Percentiles rank a stretch among this genome's conserved stretches.
phyloP scores from a whole-genome alignment of 2,113 vertebrate genomes.

The Rhea americana region DNA sequence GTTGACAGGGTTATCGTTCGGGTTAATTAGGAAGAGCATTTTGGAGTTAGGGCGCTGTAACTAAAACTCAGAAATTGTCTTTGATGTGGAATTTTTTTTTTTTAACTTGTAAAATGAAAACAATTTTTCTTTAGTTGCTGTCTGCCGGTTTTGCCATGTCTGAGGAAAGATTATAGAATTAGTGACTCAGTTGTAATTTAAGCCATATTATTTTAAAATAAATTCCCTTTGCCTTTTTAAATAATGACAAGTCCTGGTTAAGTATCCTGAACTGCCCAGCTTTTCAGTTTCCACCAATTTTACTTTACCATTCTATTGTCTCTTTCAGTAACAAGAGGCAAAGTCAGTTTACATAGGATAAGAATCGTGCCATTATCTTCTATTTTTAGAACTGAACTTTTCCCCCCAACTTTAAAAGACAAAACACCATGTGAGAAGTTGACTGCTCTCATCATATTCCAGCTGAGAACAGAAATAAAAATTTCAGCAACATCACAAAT shows the following conservation, averaged over 20 bases:
- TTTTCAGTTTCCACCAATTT: background rate
- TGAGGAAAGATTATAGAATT: background rate
- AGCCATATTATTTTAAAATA: background rate
- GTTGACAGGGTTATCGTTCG: background rate
- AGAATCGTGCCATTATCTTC: background rate
- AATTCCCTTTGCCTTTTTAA: background rate
- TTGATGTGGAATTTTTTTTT: background rate
- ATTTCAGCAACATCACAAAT: slow-evolving; percentile 37
- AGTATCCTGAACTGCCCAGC: background rate
- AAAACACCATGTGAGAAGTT: slow-evolving; percentile 47
- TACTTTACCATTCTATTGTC: background rate
- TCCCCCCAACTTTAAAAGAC: slow-evolving; percentile 35
- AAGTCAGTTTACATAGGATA: slow-evolving; percentile 23
- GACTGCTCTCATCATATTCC: slow-evolving; percentile 42
- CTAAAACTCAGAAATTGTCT: slow-evolving; percentile 16
- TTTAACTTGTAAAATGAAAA: background rate
- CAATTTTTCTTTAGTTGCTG: background rate
- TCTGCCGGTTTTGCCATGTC: background rate
- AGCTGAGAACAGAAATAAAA: slow-evolving; percentile 60
- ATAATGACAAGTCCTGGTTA: background rate
- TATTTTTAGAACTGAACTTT: slow-evolving; percentile 52
- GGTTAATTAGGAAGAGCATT: background rate
- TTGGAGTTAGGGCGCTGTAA: background rate
- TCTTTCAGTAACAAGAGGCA: background rate
- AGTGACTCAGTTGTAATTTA: background rate